Evolutionary conservation across 1,140 invertebrate genomes (phyloP).

Genomic region (Caenorhabditis remanei): DNA sequence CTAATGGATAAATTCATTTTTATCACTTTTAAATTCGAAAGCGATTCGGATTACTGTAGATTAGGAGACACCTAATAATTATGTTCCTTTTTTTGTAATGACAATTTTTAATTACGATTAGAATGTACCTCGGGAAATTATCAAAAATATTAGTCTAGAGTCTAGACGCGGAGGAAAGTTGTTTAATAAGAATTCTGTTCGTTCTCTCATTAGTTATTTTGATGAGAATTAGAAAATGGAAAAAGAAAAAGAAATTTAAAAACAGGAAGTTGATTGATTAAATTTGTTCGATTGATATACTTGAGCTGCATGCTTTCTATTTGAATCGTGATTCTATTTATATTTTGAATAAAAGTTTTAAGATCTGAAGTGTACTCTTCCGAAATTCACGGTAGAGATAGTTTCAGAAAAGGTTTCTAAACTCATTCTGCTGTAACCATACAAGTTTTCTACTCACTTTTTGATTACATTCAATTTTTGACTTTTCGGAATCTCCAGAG

Average conservation of each 20-base stretch:
- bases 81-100: no score
- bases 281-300: no score
- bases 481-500: not conserved
- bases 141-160: not conserved
- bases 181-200: not conserved
- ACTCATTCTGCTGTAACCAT: no score
- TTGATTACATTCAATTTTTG: no score
- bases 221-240: not conserved
- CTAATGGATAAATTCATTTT: not conserved
- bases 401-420: no score
- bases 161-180: not conserved
- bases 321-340: no score
- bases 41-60: not conserved
- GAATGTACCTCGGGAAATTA: not conserved
- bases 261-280: not conserved
- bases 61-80: no score
- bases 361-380: no score
- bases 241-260: not conserved
- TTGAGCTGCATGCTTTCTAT: no score
- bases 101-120: not conserved
- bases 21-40: not conserved
- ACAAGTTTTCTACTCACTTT: no score
- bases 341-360: no score
- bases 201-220: not conserved
- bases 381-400: no score